phyloP scores from a whole-genome alignment of 2,797 vertebrate species.

The Molossus molossus region DNA sequence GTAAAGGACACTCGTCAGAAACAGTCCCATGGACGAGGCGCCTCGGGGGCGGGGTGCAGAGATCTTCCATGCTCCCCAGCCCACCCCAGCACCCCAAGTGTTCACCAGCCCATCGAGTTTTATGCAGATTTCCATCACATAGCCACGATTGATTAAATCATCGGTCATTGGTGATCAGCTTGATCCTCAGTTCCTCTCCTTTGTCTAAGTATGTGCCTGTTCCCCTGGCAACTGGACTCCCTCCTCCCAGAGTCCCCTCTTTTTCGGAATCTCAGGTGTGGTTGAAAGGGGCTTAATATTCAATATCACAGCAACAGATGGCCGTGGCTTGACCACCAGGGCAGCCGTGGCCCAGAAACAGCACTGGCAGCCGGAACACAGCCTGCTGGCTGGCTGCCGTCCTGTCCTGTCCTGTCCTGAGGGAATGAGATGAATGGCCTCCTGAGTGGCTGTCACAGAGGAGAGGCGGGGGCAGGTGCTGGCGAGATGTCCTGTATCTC shows the following conservation, averaged over 20 bases:
- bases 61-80: not conserved
- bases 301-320: accelerated
- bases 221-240: not conserved
- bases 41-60: not conserved
- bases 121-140: not conserved
- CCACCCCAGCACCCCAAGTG: not conserved
- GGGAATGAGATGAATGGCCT: too few species aligned
- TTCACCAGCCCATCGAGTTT: not conserved
- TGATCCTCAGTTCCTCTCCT: too few species aligned
- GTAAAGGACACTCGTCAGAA: not conserved
- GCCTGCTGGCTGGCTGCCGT: not conserved
- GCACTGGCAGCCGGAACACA: accelerated
- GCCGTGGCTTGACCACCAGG: too few species aligned
- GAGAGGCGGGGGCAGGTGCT: not conserved
- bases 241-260: not conserved
- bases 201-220: not conserved
- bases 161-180: not conserved
- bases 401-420: not conserved
- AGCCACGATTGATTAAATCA: not conserved
- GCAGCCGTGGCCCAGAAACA: not conserved
- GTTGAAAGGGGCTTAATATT: not conserved
- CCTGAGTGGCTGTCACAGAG: not conserved
- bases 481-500: not conserved
- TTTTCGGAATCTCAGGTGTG: not conserved
- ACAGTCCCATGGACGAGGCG: not conserved